These are phyloP conservation scores for Typhlichthys subterraneus DNA, from an alignment of 2,797 vertebrate species.

Conservation along the genomic window DNA sequence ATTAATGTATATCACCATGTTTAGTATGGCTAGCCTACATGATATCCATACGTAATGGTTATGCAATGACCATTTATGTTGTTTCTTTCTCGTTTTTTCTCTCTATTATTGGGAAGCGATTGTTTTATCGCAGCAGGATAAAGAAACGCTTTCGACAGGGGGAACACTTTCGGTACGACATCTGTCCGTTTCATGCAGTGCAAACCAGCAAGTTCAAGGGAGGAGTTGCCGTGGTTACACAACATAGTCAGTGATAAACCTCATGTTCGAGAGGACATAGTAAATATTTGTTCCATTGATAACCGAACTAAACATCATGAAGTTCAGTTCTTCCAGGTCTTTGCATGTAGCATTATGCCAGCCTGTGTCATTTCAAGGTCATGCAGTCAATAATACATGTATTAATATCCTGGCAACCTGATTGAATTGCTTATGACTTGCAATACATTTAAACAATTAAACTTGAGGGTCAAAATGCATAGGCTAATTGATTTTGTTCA, in stretches of 20 bases:
- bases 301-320: conserved; percentile 57
- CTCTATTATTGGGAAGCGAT: too few species aligned
- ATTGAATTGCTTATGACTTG: background rate
- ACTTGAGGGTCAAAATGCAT: conserved; percentile 8
- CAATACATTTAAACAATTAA: background rate
- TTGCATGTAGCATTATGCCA: background rate
- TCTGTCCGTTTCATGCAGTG: conserved; percentile 28
- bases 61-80: too few species aligned
- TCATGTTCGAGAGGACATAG: conserved; percentile 8
- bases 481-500: too few species aligned
- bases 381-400: conserved; percentile 11
- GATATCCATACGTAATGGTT: too few species aligned
- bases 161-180: too few species aligned
- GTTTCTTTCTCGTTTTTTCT: too few species aligned
- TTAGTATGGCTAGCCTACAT: too few species aligned
- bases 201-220: conserved; percentile 48
- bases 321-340: conserved; percentile 19
- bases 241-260: conserved; percentile 48
- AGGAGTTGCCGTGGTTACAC: conserved; percentile 79
- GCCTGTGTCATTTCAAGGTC: conserved; percentile 71
- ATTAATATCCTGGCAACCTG: background rate
- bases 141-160: too few species aligned
- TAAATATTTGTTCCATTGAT: conserved; percentile 20
- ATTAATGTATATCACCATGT: too few species aligned
- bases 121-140: too few species aligned